Conservation (phyloP, 2,113 vertebrate genomes). For the Saccopteryx leptura region DNA sequence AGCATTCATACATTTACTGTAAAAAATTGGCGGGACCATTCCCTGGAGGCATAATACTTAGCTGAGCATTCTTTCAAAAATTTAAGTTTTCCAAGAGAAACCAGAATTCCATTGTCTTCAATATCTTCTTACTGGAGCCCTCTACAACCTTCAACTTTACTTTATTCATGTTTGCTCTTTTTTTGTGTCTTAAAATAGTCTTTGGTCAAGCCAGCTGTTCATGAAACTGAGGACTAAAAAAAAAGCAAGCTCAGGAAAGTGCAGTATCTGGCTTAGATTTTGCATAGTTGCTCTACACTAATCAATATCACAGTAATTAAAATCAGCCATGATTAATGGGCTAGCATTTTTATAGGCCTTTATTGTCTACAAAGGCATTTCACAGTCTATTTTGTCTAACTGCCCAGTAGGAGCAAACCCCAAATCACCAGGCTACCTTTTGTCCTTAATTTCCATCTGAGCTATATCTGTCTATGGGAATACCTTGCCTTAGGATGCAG, state of each 20-base stretch:
- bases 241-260: constrained; percentile 78
- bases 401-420: constrained; percentile 49
- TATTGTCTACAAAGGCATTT: constrained; percentile 72
- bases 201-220: constrained; percentile 76
- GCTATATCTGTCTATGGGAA: constrained; percentile 11
- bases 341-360: constrained; percentile 62
- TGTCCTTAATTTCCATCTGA: constrained; percentile 62
- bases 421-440: constrained; percentile 68
- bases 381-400: constrained; percentile 69
- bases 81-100: constrained; percentile 14
- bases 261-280: constrained; percentile 66
- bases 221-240: background rate
- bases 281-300: constrained; percentile 77
- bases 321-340: constrained; percentile 82
- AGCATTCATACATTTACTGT: background rate
- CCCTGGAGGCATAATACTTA: background rate
- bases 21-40: background rate
- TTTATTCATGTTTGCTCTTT: constrained; percentile 78
- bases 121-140: constrained; percentile 12
- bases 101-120: constrained; percentile 35
- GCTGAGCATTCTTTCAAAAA: background rate
- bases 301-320: constrained; percentile 82
- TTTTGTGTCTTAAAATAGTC: constrained; percentile 75
- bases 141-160: constrained; percentile 57
- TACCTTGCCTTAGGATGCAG: background rate